Evolutionary conservation across 2,113 vertebrate genomes (phyloP).

Genomic region (Bos taurus): ARS-UCD2.0 NC_037352.1:34293001-34293500

Average conservation of each 20-base stretch:
- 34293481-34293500: neutral
- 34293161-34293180: constrained; percentile 62
- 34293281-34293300: neutral
- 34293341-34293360: neutral
- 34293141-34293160: constrained; percentile 62
- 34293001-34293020: neutral
- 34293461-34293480: neutral
- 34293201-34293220: constrained; percentile 16
- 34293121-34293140: constrained; percentile 61
- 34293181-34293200: constrained; percentile 67
- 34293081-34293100: constrained; percentile 46
- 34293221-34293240: constrained; percentile 57
- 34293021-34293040: constrained; percentile 25
- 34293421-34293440: neutral
- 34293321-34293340: neutral
- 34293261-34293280: neutral
- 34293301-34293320: neutral
- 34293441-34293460: neutral
- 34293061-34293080: constrained; percentile 40
- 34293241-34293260: constrained; percentile 43
- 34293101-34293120: constrained; percentile 35
- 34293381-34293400: neutral
- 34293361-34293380: neutral
- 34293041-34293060: constrained; percentile 32
- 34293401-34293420: neutral